phyloP scores from a whole-genome alignment of 2,797 vertebrate genomes.

The Halcyon badia region DNA sequence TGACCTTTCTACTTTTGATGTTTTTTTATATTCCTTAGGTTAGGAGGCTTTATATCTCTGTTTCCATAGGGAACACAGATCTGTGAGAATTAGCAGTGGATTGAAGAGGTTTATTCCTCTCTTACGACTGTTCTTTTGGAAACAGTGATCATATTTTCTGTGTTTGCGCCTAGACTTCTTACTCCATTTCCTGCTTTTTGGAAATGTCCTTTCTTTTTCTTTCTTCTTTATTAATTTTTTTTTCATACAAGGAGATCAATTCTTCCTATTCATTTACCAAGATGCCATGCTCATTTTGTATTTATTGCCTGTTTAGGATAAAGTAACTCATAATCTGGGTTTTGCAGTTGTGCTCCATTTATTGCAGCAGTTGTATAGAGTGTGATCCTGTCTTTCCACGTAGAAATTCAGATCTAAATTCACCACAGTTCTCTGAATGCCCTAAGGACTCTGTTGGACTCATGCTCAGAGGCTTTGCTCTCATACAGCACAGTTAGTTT shows the following conservation, averaged over 20 bases:
- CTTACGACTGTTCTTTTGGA: constrained; percentile 26
- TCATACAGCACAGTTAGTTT: not conserved
- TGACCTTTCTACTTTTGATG: constrained; percentile 73
- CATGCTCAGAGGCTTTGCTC: not conserved
- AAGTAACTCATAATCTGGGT: not conserved
- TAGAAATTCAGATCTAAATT: not conserved
- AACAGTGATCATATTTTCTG: constrained; percentile 19
- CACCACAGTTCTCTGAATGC: not conserved
- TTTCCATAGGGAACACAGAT: constrained; percentile 47
- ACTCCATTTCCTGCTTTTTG: not conserved
- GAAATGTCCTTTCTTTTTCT: not conserved
- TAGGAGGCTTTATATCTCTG: constrained; percentile 54
- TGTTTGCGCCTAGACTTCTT: not conserved
- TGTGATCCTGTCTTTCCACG: not conserved
- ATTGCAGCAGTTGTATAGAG: not conserved
- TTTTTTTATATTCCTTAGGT: constrained; percentile 46
- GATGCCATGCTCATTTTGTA: not conserved
- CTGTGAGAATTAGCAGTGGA: constrained; percentile 65
- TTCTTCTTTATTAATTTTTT: not conserved
- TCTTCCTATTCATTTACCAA: too few relatives aligned
- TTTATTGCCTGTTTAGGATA: not conserved
- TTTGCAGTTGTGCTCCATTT: not conserved
- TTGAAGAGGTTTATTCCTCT: constrained; percentile 15
- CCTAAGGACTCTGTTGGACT: not conserved
- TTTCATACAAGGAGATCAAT: not conserved